Percentiles rank a stretch among this genome's conserved stretches.
These are phyloP conservation scores for Ceryle rudis DNA, from an alignment of 2,797 vertebrate species.

Conservation along the genomic window DNA sequence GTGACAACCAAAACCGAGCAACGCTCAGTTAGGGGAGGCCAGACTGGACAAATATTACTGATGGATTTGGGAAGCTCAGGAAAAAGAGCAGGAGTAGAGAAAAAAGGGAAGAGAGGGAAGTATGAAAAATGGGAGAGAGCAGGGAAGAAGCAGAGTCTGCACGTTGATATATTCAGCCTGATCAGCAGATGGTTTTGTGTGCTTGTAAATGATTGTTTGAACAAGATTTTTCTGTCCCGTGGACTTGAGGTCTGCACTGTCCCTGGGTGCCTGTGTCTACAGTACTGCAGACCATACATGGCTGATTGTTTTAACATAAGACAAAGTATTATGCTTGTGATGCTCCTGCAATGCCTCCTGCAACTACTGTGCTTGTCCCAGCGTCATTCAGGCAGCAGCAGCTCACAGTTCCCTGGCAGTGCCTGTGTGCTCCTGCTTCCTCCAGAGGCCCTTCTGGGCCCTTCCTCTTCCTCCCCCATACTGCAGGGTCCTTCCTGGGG, in stretches of 20 bases:
- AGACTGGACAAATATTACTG: not conserved
- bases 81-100: not conserved
- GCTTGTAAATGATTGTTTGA: not conserved
- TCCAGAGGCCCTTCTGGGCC: no score
- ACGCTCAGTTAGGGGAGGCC: not conserved
- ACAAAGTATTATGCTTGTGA: accelerated
- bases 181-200: not conserved
- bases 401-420: not conserved
- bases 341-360: not conserved
- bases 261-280: not conserved
- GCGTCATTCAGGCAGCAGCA: accelerated
- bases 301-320: not conserved
- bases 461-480: not conserved
- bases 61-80: not conserved
- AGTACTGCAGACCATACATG: not conserved
- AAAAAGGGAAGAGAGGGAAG: not conserved
- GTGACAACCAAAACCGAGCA: not conserved
- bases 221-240: not conserved
- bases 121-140: not conserved
- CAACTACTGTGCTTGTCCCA: not conserved
- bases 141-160: not conserved
- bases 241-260: not conserved
- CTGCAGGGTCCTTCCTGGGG: not conserved
- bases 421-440: not conserved
- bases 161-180: not conserved